These are phyloP conservation scores for Charaxes varanes DNA, from an alignment of 1,140 invertebrate species.

Conservation along the genomic window DNA sequence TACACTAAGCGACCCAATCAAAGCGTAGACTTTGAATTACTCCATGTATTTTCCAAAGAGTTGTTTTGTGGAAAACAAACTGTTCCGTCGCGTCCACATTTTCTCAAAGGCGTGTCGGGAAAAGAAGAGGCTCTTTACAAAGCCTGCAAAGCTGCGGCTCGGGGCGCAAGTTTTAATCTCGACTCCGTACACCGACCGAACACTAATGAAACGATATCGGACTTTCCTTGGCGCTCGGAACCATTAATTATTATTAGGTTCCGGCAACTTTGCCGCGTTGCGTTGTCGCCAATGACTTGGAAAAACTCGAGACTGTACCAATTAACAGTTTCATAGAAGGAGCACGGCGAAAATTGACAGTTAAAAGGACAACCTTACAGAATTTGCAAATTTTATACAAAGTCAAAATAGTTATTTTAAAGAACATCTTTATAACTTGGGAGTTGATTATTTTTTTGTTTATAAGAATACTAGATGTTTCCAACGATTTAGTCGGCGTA, in stretches of 20 bases:
- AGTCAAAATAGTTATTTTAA: too few relatives aligned
- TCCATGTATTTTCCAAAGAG: conserved; percentile 8
- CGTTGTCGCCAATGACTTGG: conserved; percentile 54
- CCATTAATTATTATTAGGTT: conserved; percentile 71
- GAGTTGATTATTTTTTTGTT: too few relatives aligned
- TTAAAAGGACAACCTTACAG: too few relatives aligned
- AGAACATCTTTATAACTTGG: too few relatives aligned
- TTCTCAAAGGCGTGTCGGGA: conserved; percentile 40
- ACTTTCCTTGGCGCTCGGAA: conserved; percentile 49
- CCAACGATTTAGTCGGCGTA: too few relatives aligned
- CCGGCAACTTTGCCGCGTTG: conserved; percentile 43
- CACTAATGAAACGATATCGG: conserved; percentile 70
- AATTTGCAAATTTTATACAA: too few relatives aligned
- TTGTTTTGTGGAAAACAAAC: conserved; percentile 26
- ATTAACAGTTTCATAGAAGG: conserved; percentile 33
- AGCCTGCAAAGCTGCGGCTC: conserved; percentile 37
- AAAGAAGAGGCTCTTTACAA: conserved; percentile 36
- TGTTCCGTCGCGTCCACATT: conserved; percentile 33
- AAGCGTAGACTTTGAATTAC: too few relatives aligned
- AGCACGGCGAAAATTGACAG: conserved; percentile 1
- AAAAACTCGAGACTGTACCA: conserved; percentile 45
- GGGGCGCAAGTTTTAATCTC: conserved; percentile 67
- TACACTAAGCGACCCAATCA: too few relatives aligned
- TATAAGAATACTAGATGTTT: too few relatives aligned
- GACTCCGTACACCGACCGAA: conserved; percentile 36